Evolutionary conservation across 2,888 invertebrate species (phyloP), one percentile per base, ranked within the genome.

Genomic region (Hofmannophila pseudospretella): DNA sequence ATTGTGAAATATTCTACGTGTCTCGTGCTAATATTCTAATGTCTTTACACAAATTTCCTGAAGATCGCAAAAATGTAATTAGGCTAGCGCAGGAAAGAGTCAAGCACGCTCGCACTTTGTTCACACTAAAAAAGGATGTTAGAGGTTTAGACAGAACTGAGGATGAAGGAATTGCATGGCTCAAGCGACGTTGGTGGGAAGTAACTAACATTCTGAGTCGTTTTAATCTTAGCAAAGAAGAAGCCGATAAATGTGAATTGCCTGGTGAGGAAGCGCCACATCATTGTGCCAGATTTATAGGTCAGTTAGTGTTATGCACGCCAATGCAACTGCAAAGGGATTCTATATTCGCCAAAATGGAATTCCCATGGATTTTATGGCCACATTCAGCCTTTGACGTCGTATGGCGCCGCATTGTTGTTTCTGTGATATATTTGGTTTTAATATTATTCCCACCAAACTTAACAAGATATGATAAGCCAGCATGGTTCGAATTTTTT

Each of bases 251-350:
- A 1, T 36, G 23, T 31, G 13, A 10, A 7, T 3, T 39, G 3
- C 69, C 76, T 3, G 50, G 53, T 1, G 79, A 80, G 45, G 70
- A 76, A 36, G 37, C 60, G 7, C 41, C 51, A 7, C 78, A 78
- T 38, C 82, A 80, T 39, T 82, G 82, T 38, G 55, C 78, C 7
- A 81, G 80, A 62, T 80, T 78, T 47, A 70, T 82, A 9, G 78
- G 82, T 0, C 82, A 78, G 44, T 49, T 82, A 29, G 80, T 79
- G 1, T 54, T 82, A 3, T 77, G 77, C 43, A 67, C 56, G 26
- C 66, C 73, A n/a, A 43, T 47, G 2, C 65, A 77, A 40, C 45
- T 79, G 27, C 56, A 63, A 33, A 67, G 54, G 1, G 61, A 68
- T 35, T 71, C 79, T 1, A 55, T 78, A 51, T 81, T 82, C 37